Base-by-base conservation (phyloP, 2,797 vertebrate genomes). In the Cuniculus paca region DNA sequence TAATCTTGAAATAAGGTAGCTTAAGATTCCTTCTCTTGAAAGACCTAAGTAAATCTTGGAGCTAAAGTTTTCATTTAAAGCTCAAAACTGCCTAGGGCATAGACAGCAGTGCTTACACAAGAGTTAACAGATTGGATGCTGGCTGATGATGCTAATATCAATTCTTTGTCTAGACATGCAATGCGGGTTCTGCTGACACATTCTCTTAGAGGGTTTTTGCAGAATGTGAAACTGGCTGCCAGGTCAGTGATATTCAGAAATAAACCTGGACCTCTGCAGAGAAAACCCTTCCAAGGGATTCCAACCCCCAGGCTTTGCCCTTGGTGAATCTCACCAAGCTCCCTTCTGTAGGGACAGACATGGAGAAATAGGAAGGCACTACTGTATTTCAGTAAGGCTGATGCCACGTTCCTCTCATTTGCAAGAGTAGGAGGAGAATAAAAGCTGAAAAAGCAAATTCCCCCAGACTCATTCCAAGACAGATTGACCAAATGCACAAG, bases 91-190 rank as follows among this genome's bases (percentile, higher is more conserved):
- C 95, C 85, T 39, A 50, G 45, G 75, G 95, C 96, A 65, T 91
- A 96, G 70, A 96, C 79, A 96, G 82, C 75, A 95, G 81, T 89
- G 95, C 96, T 97, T 97, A 97, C 96, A 95, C 88, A 88, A 92
- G 94, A 94, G 94, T 96, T 94, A 96, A 86, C 94, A 97, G 97
- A 97, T 93, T 90, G 96, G 84, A 84, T 94, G 90, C 87, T 97
- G 90, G 91, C 96, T 97, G 91, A 60, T 96, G 96, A 97, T 92
- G 94, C 90, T 97, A 88, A 97, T 95, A 96, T 96, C 97, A 97
- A 96, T 96, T 97, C 95, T 97, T 97, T 98, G 98, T 97, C 97
- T 98, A 97, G 97, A 98, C 98, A 95, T 77, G 98, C 90, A 95
- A 2, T 77, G 86, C 82, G 5, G 6, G 83, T 92, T 97, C 96